phyloP scores from a whole-genome alignment of 2,113 vertebrate species.

The Siniperca knerii region DNA sequence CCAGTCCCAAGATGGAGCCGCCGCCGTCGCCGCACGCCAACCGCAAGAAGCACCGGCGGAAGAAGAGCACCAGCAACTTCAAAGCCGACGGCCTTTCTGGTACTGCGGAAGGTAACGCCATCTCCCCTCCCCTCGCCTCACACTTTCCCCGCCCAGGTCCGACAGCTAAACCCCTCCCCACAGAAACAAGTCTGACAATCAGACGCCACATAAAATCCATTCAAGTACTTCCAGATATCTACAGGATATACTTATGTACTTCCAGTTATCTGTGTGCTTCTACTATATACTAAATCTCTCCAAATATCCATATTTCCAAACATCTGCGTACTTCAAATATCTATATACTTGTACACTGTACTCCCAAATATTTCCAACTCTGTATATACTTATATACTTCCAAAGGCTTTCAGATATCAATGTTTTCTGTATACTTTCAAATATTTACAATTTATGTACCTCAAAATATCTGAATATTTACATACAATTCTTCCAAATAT shows the following conservation, averaged over 20 bases:
- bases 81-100: slow-evolving; percentile 94
- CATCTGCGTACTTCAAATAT: too few species aligned
- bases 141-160: slow-evolving; percentile 59
- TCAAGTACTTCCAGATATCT: background rate
- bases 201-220: background rate
- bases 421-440: too few species aligned
- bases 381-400: too few species aligned
- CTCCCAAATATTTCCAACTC: too few species aligned
- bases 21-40: slow-evolving; percentile 98
- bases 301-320: background rate
- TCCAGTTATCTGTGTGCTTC: too few species aligned
- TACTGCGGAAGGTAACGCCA: slow-evolving; percentile 93
- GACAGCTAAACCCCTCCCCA: background rate
- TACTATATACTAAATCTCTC: too few species aligned
- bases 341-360: too few species aligned
- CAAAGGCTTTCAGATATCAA: too few species aligned
- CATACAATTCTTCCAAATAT: background rate
- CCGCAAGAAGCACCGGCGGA: slow-evolving; percentile 97
- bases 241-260: too few species aligned
- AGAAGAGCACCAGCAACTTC: slow-evolving; percentile 99
- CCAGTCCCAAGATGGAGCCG: slow-evolving; percentile 96
- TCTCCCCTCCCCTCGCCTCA: slow-evolving; percentile 54
- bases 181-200: background rate
- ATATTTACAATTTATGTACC: too few species aligned
- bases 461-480: too few species aligned